phyloP scores from a whole-genome alignment of 2,113 vertebrate species.

The Neogobius melanostomus region DNA sequence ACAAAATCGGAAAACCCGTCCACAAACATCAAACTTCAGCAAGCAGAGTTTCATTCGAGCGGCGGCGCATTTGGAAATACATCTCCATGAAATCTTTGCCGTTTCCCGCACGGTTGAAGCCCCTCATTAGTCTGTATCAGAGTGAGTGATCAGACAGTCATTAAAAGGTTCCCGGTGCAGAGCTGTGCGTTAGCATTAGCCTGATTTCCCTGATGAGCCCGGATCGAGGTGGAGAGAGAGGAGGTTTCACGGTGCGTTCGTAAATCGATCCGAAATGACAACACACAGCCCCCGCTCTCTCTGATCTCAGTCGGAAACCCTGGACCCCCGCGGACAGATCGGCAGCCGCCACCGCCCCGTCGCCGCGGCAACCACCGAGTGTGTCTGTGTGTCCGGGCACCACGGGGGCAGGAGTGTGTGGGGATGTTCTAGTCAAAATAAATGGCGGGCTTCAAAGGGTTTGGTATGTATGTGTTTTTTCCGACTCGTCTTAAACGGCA shows the following conservation, averaged over 20 bases:
- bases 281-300: constrained; percentile 77
- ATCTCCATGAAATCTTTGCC: not conserved
- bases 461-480: not conserved
- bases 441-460: not conserved
- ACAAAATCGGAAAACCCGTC: not conserved
- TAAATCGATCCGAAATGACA: constrained; percentile 89
- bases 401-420: constrained; percentile 23
- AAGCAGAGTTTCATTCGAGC: not conserved
- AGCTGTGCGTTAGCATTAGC: constrained; percentile 9
- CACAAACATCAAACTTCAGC: not conserved
- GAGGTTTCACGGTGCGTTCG: constrained; percentile 10
- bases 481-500: too few species aligned
- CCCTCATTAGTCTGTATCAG: constrained; percentile 3
- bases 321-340: constrained; percentile 77
- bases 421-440: constrained; percentile 7
- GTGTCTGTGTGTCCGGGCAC: constrained; percentile 3
- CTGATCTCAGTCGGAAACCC: constrained; percentile 87
- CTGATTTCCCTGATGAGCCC: constrained; percentile 15
- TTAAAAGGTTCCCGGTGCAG: not conserved
- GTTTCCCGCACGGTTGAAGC: not conserved
- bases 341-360: constrained; percentile 78
- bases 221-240: constrained; percentile 5
- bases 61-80: not conserved
- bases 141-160: constrained; percentile 8
- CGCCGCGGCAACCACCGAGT: constrained; percentile 77